These are phyloP conservation scores for Pygoscelis adeliae DNA, from an alignment of 2,113 vertebrate genomes.

Conservation along the genomic window DNA sequence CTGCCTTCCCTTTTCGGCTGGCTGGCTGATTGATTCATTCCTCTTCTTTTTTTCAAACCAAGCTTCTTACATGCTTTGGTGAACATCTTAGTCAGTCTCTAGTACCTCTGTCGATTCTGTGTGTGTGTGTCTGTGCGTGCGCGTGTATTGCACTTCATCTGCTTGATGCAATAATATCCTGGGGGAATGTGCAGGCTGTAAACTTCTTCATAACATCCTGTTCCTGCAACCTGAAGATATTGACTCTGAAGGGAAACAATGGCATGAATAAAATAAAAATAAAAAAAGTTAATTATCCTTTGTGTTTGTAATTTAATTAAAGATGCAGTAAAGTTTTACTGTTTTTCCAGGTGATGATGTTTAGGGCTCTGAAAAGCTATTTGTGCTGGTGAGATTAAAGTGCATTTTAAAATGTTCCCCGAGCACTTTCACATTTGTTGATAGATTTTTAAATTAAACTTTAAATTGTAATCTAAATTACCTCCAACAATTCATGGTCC, in stretches of 20 bases:
- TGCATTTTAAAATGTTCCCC: constrained; percentile 87
- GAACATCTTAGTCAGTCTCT: background rate
- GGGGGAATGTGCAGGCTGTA: constrained; percentile 57
- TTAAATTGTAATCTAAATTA: constrained; percentile 91
- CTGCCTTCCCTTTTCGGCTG: constrained; percentile 12
- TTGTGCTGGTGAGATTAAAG: constrained; percentile 85
- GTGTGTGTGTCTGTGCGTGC: background rate
- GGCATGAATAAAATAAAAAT: constrained; percentile 86
- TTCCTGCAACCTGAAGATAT: constrained; percentile 81
- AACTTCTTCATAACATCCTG: constrained; percentile 70
- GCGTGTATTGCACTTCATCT: background rate
- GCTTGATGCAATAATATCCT: background rate
- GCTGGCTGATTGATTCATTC: constrained; percentile 56
- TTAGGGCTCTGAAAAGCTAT: constrained; percentile 85
- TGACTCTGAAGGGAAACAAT: constrained; percentile 81
- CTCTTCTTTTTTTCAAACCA: constrained; percentile 2
- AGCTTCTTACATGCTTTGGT: constrained; percentile 21
- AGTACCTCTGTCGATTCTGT: background rate
- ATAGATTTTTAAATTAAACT: constrained; percentile 93
- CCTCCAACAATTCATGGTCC: constrained; percentile 88
- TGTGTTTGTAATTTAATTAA: constrained; percentile 93
- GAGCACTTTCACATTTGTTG: constrained; percentile 90
- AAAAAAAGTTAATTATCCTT: constrained; percentile 89
- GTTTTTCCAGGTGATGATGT: constrained; percentile 85
- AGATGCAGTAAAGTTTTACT: constrained; percentile 87